Evolutionary conservation across 2,113 vertebrate genomes (phyloP).

Genomic region (Chinchilla lanigera): DNA sequence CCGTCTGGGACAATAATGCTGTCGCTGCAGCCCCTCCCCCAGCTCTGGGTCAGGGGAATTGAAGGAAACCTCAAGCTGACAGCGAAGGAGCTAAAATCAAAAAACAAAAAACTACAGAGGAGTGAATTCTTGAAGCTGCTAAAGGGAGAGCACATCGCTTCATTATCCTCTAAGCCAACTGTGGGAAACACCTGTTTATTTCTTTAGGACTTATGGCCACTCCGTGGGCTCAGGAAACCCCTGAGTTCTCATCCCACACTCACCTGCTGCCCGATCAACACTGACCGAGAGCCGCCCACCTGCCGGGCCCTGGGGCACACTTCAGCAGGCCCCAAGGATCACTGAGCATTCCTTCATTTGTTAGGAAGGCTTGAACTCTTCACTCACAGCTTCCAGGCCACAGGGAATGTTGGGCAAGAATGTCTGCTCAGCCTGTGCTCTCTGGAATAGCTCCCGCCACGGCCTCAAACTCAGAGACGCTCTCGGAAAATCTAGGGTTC

Average conservation of each 20-base stretch:
- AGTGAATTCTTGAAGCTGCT: not conserved
- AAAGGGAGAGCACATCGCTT: not conserved
- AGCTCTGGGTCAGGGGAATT: not conserved
- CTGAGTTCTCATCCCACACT: not conserved
- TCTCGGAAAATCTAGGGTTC: not conserved
- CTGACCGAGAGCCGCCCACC: not conserved
- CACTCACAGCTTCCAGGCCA: not conserved
- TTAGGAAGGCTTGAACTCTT: not conserved
- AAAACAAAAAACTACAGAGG: not conserved
- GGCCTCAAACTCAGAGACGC: not conserved
- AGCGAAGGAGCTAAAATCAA: slow-evolving; percentile 42
- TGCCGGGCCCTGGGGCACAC: not conserved
- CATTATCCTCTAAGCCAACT: slow-evolving; percentile 6
- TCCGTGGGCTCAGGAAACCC: slow-evolving; percentile 29
- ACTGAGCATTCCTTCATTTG: not conserved
- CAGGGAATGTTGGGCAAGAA: not conserved
- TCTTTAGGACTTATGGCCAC: slow-evolving; percentile 37
- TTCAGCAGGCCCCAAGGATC: not conserved
- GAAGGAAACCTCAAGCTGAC: not conserved
- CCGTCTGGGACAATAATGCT: not conserved
- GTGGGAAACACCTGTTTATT: slow-evolving; percentile 46
- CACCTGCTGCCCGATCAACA: not conserved
- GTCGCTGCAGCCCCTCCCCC: not conserved
- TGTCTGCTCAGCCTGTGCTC: not conserved
- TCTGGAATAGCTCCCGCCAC: not conserved